Conservation (phyloP, 2,113 vertebrate species). For the Toxostoma redivivum region DNA sequence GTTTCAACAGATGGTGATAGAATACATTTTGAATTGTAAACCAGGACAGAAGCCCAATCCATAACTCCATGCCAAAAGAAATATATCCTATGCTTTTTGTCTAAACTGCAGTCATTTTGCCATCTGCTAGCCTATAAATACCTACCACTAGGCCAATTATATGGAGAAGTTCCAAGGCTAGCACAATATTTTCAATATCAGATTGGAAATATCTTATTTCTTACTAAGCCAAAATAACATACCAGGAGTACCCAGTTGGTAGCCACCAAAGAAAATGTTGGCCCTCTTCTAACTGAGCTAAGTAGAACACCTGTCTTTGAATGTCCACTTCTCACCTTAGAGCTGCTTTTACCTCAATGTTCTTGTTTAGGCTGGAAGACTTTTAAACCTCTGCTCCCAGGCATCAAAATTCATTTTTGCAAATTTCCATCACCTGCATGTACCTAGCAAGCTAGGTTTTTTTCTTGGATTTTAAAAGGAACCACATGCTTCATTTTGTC, state of each 20-base stretch:
- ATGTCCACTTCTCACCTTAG: not conserved
- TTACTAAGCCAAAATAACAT: not conserved
- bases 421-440: not conserved
- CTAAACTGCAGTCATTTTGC: not conserved
- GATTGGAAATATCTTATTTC: not conserved
- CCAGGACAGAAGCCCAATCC: not conserved
- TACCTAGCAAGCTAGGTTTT: not conserved
- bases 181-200: not conserved
- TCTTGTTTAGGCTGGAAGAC: not conserved
- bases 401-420: not conserved
- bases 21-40: too few relatives aligned
- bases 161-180: not conserved
- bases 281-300: not conserved
- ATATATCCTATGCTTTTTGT: not conserved
- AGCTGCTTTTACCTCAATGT: not conserved
- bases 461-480: not conserved
- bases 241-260: not conserved
- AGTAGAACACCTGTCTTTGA: not conserved
- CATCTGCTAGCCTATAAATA: not conserved
- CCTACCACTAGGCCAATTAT: not conserved
- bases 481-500: not conserved
- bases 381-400: not conserved
- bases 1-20: too few relatives aligned
- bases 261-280: not conserved
- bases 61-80: not conserved